Evolutionary conservation across 1,140 invertebrate genomes (phyloP), one percentile per base, ranked within the genome.

Genomic region (Drosophila truncata): DNA sequence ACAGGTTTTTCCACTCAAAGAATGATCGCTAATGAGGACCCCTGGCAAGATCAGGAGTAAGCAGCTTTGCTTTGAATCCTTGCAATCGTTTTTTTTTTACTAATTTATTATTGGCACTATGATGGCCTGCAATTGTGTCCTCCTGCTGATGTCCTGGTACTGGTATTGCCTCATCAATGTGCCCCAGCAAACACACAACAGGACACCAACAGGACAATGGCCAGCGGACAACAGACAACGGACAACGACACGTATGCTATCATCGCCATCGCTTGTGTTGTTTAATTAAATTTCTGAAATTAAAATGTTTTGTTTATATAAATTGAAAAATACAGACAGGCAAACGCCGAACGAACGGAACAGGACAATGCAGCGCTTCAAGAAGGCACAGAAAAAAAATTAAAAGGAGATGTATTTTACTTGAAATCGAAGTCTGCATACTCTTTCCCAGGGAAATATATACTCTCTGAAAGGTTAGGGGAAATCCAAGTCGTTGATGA

Each of bases 271-370:
- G 85, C 52, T 49, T 33, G 78, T 82, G 88, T 80, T 91, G 88
- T 91, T 92, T 92, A 92, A 92, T 92, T 92, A 92, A 91, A 92
- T 91, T 84, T 92, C 82, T 91, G 90, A 92, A 92, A 92, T 92
- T 90, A 92, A 92, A 92, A 91, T 87, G 91, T 92, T 92, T 92
- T 92, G 91, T 92, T 91, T 87, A 91, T 91, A 87, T 92, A 92
- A 92, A 92, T 92, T 92, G 91, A 91, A 92, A 91, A 92, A 91
- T 91, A 63, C 77, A 52, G 72, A 78, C 64, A 29, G 27, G n/a
- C n/a, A 6, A 78, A 61, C 60, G 44, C 7, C 44, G 23, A 47
- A 80, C 25, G 25, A 33, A 55, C 52, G 33, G 52, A 55, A 37
- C 77, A 54, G 67, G 41, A 78, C 67, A 88, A 80, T 74, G 59